phyloP scores from a whole-genome alignment of 2,113 vertebrate species.

The Corythornis cristatus region DNA sequence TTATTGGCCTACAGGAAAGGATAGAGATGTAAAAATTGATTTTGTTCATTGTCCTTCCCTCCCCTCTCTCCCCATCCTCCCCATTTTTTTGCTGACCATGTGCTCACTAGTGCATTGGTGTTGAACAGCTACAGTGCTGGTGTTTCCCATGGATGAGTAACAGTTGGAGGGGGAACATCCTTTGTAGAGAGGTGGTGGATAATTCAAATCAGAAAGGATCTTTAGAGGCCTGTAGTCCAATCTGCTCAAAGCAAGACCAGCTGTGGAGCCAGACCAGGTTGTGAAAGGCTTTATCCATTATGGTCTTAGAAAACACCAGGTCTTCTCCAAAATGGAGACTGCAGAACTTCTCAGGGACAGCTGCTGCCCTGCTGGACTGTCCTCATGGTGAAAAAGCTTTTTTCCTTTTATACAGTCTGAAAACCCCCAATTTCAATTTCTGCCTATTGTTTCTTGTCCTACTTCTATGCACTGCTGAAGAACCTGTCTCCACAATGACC shows the following conservation, averaged over 20 bases:
- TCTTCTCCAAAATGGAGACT: background rate
- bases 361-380: background rate
- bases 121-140: background rate
- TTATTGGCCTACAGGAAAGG: background rate
- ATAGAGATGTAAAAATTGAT: slow-evolving; percentile 12
- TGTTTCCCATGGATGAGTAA: background rate
- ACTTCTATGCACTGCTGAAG: background rate
- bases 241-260: background rate
- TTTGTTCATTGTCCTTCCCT: background rate
- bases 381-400: background rate
- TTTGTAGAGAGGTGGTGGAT: background rate
- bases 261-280: background rate
- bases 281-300: background rate
- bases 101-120: background rate
- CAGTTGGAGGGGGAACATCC: background rate
- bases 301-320: background rate
- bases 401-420: background rate
- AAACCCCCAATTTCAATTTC: background rate
- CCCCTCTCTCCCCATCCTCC: fast-evolving
- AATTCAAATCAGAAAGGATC: background rate
- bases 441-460: background rate
- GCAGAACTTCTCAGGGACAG: background rate
- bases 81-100: background rate
- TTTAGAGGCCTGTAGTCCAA: background rate
- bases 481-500: background rate